These are phyloP conservation scores for Sitophilus oryzae DNA, from an alignment of 1,140 invertebrate species.

Conservation along the genomic window DNA sequence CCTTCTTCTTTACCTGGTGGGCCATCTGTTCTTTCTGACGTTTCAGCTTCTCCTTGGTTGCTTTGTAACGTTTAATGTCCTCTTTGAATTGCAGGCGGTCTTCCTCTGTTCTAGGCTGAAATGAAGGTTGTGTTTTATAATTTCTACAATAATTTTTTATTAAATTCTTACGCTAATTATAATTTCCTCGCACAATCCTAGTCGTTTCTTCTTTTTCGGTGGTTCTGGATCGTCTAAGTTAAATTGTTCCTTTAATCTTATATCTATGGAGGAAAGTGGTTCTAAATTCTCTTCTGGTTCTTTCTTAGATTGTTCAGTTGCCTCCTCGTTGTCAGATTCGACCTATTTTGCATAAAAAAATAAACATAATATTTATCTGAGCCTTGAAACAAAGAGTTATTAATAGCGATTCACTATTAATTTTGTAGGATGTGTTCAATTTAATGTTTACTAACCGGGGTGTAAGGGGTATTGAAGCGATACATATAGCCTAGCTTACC, in stretches of 20 bases:
- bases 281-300: conserved; percentile 6
- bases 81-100: conserved; percentile 64
- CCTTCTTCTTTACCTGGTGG: conserved; percentile 38
- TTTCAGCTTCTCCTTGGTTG: conserved; percentile 72
- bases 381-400: no score
- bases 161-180: conserved; percentile 69
- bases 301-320: neutral
- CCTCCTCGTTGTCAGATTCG: conserved; percentile 16
- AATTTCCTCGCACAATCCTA: conserved; percentile 59
- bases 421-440: no score
- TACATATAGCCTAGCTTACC: no score
- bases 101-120: conserved; percentile 69
- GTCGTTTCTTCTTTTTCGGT: conserved; percentile 40
- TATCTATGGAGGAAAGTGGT: conserved; percentile 26
- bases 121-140: no score
- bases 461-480: no score
- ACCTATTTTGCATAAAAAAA: neutral
- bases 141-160: no score
- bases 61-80: conserved; percentile 61
- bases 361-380: neutral
- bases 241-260: conserved; percentile 36
- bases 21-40: conserved; percentile 56
- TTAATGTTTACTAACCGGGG: no score
- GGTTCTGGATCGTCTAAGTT: conserved; percentile 30
- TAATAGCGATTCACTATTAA: no score